Conservation (phyloP, 1,140 invertebrate species). For the Plutomurus gul region DNA sequence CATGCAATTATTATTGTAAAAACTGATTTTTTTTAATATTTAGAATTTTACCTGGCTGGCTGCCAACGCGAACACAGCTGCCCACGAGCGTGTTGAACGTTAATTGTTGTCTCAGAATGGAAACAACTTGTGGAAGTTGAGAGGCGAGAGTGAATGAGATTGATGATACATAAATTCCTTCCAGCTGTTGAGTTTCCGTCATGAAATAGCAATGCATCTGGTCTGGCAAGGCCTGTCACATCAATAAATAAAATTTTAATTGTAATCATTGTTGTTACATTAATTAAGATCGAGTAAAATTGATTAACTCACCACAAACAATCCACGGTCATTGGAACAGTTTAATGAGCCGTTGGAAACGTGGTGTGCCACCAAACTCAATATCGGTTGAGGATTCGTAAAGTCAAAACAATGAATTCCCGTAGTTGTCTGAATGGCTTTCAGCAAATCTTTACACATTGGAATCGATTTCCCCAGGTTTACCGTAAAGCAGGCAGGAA, state of each 20-base stretch:
- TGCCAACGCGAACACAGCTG: slow-evolving; percentile 78
- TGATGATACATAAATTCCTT: slow-evolving; percentile 77
- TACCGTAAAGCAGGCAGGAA: slow-evolving; percentile 89
- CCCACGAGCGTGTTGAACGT: slow-evolving; percentile 86
- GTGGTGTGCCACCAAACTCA: slow-evolving; percentile 76
- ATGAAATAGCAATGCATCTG: slow-evolving; percentile 93
- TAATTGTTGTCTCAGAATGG: slow-evolving; percentile 83
- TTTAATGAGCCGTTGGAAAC: slow-evolving; percentile 71
- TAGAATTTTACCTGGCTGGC: slow-evolving; percentile 66
- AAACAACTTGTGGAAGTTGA: slow-evolving; percentile 86
- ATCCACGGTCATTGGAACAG: slow-evolving; percentile 70
- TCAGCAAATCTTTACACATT: slow-evolving; percentile 75
- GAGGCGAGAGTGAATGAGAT: slow-evolving; percentile 93
- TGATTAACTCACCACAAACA: slow-evolving; percentile 80
- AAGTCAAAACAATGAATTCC: slow-evolving; percentile 70
- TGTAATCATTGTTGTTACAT: neutral
- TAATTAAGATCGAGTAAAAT: neutral
- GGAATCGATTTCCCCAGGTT: slow-evolving; percentile 84
- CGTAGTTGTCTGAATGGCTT: slow-evolving; percentile 73
- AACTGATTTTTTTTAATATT: slow-evolving; percentile 14
- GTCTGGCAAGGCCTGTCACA: slow-evolving; percentile 79
- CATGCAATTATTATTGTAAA: neutral
- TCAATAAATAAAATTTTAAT: neutral
- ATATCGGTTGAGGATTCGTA: slow-evolving; percentile 67
- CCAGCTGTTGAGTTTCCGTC: slow-evolving; percentile 77